phyloP scores from a whole-genome alignment of 2,113 vertebrate genomes.

The Dicerorhinus sumatrensis region DNA sequence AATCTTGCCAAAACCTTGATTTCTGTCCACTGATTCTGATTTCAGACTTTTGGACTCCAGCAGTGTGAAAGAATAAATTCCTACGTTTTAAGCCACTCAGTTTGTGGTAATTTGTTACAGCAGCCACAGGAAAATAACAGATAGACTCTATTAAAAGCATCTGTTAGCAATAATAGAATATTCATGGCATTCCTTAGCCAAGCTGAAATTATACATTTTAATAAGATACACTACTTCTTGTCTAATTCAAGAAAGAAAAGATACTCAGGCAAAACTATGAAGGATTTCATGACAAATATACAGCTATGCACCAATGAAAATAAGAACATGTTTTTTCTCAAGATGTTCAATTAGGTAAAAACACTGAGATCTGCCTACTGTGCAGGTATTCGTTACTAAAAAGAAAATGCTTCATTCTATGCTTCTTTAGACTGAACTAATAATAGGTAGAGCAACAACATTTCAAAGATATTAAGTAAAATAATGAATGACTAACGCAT shows the following conservation, averaged over 20 bases:
- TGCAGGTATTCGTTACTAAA: neutral
- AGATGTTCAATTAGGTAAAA: neutral
- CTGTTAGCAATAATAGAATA: constrained; percentile 15
- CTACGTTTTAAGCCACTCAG: neutral
- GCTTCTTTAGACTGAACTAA: neutral
- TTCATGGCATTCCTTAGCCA: neutral
- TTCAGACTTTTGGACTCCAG: neutral
- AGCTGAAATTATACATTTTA: constrained; percentile 24
- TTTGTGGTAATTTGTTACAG: neutral
- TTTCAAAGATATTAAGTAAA: constrained; percentile 43
- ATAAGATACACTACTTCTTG: neutral
- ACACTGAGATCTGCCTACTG: neutral
- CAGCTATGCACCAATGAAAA: neutral
- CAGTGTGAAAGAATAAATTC: neutral
- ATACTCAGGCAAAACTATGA: constrained; percentile 34
- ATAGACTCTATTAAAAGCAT: neutral
- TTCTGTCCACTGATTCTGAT: neutral
- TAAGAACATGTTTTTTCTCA: constrained; percentile 40
- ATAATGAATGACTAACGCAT: neutral
- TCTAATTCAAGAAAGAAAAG: constrained; percentile 28
- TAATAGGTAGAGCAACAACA: neutral
- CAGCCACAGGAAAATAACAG: neutral
- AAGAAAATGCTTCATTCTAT: neutral
- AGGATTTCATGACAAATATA: neutral
- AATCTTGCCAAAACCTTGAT: neutral